Evolutionary conservation across 1,140 invertebrate species (phyloP).

Genomic region (Harlomillsia oculata): DNA sequence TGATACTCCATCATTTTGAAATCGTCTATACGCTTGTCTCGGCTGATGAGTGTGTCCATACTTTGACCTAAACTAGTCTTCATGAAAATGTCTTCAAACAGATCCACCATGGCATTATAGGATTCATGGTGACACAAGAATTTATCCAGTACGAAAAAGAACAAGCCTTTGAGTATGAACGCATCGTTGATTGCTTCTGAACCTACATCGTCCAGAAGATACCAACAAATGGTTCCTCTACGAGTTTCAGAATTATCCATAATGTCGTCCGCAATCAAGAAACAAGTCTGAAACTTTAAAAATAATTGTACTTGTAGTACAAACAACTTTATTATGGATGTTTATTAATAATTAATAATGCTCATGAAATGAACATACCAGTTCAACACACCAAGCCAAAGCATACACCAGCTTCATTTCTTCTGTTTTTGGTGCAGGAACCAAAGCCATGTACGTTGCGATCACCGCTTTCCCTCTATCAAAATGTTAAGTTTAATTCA

Average conservation of each 20-base stretch:
- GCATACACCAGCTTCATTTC: background rate
- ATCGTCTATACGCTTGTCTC: too few relatives aligned
- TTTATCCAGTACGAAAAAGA: constrained; percentile 47
- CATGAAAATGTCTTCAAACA: constrained; percentile 54
- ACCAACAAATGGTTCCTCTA: constrained; percentile 54
- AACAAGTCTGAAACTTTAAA: constrained; percentile 47
- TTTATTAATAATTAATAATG: too few relatives aligned
- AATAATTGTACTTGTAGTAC: too few relatives aligned
- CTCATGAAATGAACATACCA: constrained; percentile 1
- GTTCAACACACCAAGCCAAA: background rate
- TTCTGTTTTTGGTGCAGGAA: background rate
- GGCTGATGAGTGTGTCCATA: constrained; percentile 49
- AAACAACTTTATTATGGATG: too few relatives aligned
- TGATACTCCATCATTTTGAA: background rate
- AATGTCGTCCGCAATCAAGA: constrained; percentile 53
- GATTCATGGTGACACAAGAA: constrained; percentile 45
- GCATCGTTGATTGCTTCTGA: constrained; percentile 54
- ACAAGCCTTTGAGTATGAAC: constrained; percentile 46
- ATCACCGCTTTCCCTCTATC: background rate
- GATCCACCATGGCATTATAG: constrained; percentile 46
- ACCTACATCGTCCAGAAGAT: constrained; percentile 46
- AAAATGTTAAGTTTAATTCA: too few relatives aligned
- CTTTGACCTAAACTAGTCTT: constrained; percentile 71
- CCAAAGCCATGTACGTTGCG: background rate
- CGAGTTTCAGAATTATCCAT: constrained; percentile 53